These are phyloP conservation scores for Ctenoplectra terminalis DNA, from an alignment of 1,140 invertebrate genomes.

Conservation along the genomic window DNA sequence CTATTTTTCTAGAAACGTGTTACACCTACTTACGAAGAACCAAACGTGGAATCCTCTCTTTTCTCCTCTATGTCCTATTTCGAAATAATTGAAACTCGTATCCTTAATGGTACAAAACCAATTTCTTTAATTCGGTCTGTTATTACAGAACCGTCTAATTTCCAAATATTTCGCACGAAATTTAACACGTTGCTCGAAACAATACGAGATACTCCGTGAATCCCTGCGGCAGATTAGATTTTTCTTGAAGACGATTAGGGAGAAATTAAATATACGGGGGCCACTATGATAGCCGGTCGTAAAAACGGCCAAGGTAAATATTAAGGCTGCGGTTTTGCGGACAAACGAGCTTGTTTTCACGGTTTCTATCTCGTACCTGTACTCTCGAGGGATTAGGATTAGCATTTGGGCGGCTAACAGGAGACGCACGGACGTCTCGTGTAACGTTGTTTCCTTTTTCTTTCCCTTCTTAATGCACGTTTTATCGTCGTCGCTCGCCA, in stretches of 20 bases:
- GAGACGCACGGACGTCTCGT: neutral
- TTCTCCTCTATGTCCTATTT: neutral
- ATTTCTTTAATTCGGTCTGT: neutral
- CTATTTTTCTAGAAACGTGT: neutral
- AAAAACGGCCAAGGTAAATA: slow-evolving; percentile 50
- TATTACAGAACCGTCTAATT: neutral
- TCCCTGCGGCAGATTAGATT: neutral
- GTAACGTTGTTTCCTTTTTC: slow-evolving; percentile 32
- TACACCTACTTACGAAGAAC: neutral
- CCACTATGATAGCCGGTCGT: slow-evolving; percentile 20
- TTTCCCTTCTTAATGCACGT: slow-evolving; percentile 51
- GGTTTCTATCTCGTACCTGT: slow-evolving; percentile 44
- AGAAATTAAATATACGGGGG: slow-evolving; percentile 50
- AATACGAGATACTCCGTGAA: neutral
- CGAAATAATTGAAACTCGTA: neutral
- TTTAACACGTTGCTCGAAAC: neutral
- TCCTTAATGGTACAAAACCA: neutral
- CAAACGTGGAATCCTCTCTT: neutral
- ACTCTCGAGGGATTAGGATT: slow-evolving; percentile 37
- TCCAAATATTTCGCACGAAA: too few relatives aligned
- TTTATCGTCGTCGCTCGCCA: slow-evolving; percentile 40
- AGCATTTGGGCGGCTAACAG: slow-evolving; percentile 1
- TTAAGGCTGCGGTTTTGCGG: slow-evolving; percentile 55
- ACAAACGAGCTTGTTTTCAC: slow-evolving; percentile 47
- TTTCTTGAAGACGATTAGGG: neutral